Conservation (phyloP, 2,113 vertebrate species). For the Podiceps cristatus region DNA sequence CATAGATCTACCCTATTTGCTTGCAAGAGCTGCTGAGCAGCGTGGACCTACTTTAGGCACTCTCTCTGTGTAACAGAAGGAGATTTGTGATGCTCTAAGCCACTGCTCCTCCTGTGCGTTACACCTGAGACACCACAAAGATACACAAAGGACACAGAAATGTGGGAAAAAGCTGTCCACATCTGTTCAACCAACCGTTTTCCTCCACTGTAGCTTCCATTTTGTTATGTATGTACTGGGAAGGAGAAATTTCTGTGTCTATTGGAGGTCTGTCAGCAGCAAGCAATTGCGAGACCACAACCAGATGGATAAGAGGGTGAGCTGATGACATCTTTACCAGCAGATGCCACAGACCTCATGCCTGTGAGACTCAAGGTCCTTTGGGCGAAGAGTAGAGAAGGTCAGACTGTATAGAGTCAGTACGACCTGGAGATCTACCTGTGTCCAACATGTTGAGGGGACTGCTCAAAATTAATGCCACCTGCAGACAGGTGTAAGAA, state of each 20-base stretch:
- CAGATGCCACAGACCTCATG: background rate
- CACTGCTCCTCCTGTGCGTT: background rate
- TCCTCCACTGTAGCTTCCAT: background rate
- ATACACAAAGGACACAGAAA: background rate
- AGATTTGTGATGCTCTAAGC: background rate
- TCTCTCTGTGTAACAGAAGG: background rate
- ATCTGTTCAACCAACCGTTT: background rate
- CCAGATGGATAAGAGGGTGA: background rate
- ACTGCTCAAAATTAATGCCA: background rate
- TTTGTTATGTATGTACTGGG: background rate
- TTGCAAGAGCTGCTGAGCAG: background rate
- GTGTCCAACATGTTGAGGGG: accelerated
- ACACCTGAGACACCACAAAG: background rate
- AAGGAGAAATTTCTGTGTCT: background rate
- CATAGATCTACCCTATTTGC: background rate
- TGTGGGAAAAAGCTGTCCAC: accelerated
- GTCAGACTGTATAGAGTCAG: background rate
- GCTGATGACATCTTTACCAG: background rate
- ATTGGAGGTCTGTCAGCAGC: background rate
- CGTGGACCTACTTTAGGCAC: background rate
- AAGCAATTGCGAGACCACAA: background rate
- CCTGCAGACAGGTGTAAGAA: background rate
- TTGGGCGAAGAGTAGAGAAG: background rate
- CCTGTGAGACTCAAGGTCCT: background rate
- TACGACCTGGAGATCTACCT: background rate